Evolutionary conservation across 2,888 invertebrate genomes (phyloP).

Genomic region (Helleia helle): DNA sequence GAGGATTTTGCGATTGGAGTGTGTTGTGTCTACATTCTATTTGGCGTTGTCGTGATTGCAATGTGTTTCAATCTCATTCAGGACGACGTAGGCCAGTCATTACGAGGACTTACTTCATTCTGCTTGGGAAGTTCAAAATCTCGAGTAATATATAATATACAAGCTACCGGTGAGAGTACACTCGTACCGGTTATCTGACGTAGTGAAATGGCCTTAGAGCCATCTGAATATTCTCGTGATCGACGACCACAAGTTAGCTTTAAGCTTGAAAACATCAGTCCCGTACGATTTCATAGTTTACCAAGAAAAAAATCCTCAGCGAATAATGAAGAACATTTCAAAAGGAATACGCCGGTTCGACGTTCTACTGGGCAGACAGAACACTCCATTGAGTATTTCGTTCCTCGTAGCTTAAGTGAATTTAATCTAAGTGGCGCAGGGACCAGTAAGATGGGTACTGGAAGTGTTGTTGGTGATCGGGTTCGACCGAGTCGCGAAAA

Average conservation of each 20-base stretch:
- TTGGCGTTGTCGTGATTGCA: slow-evolving; percentile 89
- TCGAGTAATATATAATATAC: slow-evolving; percentile 55
- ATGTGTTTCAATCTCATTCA: slow-evolving; percentile 92
- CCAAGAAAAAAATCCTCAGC: slow-evolving; percentile 61
- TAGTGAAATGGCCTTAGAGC: slow-evolving; percentile 48
- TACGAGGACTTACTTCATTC: slow-evolving; percentile 32
- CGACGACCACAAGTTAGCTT: slow-evolving; percentile 47
- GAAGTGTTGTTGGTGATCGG: slow-evolving; percentile 21
- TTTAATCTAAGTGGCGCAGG: slow-evolving; percentile 82
- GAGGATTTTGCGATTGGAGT: slow-evolving; percentile 82
- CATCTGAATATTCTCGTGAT: slow-evolving; percentile 39
- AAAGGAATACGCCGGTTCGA: slow-evolving; percentile 78
- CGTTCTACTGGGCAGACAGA: slow-evolving; percentile 72
- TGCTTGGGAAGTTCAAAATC: slow-evolving; percentile 38
- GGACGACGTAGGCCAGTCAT: slow-evolving; percentile 75
- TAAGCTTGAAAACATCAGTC: slow-evolving; percentile 50
- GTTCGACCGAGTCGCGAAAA: slow-evolving; percentile 24
- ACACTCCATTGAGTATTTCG: slow-evolving; percentile 85
- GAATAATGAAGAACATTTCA: slow-evolving; percentile 66
- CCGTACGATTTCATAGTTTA: slow-evolving; percentile 71
- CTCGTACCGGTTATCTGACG: slow-evolving; percentile 73
- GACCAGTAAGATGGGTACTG: slow-evolving; percentile 30
- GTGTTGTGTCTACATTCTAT: slow-evolving; percentile 86
- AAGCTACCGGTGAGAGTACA: slow-evolving; percentile 63
- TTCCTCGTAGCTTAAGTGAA: slow-evolving; percentile 88